phyloP scores from a whole-genome alignment of 2,888 invertebrate genomes.

The Thera britannica region DNA sequence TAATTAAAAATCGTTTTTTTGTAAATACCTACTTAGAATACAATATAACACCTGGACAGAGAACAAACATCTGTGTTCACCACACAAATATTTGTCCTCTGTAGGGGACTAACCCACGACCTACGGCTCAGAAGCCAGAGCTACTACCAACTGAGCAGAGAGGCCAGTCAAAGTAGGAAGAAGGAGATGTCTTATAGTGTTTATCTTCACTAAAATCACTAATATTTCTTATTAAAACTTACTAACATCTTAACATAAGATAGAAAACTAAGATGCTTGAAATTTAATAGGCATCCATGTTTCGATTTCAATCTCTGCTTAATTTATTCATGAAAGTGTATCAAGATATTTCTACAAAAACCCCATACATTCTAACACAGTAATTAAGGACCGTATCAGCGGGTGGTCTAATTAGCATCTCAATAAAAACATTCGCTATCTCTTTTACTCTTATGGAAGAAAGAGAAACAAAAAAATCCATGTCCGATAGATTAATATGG shows the following conservation, averaged over 20 bases:
- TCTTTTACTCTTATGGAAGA: slow-evolving; percentile 13
- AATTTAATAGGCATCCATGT: neutral
- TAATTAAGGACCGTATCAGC: slow-evolving; percentile 46
- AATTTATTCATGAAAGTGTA: slow-evolving; percentile 20
- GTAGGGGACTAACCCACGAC: too few species aligned
- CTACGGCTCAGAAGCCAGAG: too few species aligned
- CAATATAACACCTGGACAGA: too few species aligned
- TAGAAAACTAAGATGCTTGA: neutral
- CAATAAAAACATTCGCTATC: slow-evolving; percentile 30
- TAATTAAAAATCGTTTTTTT: too few species aligned
- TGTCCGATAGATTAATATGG: slow-evolving; percentile 5
- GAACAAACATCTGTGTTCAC: too few species aligned
- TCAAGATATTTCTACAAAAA: slow-evolving; percentile 23
- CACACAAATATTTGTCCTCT: too few species aligned
- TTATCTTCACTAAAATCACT: too few species aligned
- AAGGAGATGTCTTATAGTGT: too few species aligned
- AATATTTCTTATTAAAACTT: too few species aligned
- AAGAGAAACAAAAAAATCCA: slow-evolving; percentile 1
- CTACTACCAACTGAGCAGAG: too few species aligned
- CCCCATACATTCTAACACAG: slow-evolving; percentile 23
- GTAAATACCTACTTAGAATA: too few species aligned
- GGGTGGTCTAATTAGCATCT: slow-evolving; percentile 66
- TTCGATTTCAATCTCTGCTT: neutral
- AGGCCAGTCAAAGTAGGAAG: too few species aligned
- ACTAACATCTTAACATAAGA: neutral